A percentile compares a stretch with the other conserved stretches of the same genome.
Evolutionary conservation across 1,140 invertebrate genomes (phyloP).

Genomic region (Bombyx mandarina): DNA sequence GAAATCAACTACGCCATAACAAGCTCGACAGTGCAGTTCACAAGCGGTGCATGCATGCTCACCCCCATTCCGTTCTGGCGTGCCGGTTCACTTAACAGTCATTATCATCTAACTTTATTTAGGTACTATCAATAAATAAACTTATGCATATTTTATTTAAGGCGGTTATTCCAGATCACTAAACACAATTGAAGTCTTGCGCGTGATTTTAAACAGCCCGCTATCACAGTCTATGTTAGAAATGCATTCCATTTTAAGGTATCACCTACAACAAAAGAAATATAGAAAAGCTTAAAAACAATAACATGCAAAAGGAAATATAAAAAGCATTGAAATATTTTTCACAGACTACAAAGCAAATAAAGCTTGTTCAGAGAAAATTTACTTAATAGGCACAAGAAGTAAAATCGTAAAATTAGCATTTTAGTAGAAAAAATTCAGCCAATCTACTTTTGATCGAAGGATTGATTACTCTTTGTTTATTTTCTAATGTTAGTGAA

Average conservation of each 20-base stretch:
- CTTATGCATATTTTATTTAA: constrained; percentile 32
- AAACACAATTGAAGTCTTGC: constrained; percentile 45
- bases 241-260: constrained; percentile 50
- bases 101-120: constrained; percentile 25
- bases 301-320: constrained; percentile 46
- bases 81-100: constrained; percentile 20
- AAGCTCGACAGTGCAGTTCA: neutral
- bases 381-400: too few relatives aligned
- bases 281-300: constrained; percentile 56
- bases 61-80: constrained; percentile 21
- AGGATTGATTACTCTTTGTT: too few relatives aligned
- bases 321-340: constrained; percentile 8
- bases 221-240: constrained; percentile 65
- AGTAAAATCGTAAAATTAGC: too few relatives aligned
- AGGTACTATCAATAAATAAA: constrained; percentile 48
- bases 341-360: too few relatives aligned
- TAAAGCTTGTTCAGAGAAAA: too few relatives aligned
- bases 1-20: neutral
- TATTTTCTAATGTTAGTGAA: too few relatives aligned
- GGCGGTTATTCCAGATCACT: constrained; percentile 42
- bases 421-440: too few relatives aligned
- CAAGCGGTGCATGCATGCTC: constrained; percentile 57
- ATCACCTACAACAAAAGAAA: constrained; percentile 70
- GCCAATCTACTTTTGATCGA: too few relatives aligned
- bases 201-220: constrained; percentile 33